phyloP scores from a whole-genome alignment of 37 sponge, comb jelly and placozoan genomes.

The Crambe crambe region DNA sequence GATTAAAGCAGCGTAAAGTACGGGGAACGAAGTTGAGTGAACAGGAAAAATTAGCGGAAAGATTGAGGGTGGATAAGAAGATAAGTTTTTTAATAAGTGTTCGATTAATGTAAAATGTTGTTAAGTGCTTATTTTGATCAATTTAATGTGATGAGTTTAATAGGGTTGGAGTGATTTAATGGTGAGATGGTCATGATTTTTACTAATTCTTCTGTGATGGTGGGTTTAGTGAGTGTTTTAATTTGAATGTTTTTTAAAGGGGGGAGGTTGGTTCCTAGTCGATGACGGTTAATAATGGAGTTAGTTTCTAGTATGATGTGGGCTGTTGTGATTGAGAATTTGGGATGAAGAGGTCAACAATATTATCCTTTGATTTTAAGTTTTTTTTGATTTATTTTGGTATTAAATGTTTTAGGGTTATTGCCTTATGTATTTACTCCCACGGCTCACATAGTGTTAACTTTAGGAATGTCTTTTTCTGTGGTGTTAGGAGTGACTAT shows the following conservation, averaged over 20 bases:
- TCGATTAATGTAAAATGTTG: slow-evolving; percentile 48
- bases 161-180: slow-evolving; percentile 49
- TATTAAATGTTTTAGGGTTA: slow-evolving; percentile 76
- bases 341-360: slow-evolving; percentile 55
- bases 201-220: slow-evolving; percentile 76
- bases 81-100: not conserved
- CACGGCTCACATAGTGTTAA: slow-evolving; percentile 72
- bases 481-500: slow-evolving; percentile 69
- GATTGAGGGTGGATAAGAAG: not conserved
- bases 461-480: slow-evolving; percentile 77
- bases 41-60: not conserved
- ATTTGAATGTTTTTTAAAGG: slow-evolving; percentile 58
- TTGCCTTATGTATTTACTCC: slow-evolving; percentile 81
- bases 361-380: slow-evolving; percentile 71
- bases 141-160: slow-evolving; percentile 71
- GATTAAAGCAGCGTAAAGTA: too few species aligned
- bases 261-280: slow-evolving; percentile 44
- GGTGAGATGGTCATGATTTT: slow-evolving; percentile 61
- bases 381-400: slow-evolving; percentile 67
- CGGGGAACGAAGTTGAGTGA: too few species aligned
- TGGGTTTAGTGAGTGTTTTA: slow-evolving; percentile 48
- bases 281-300: slow-evolving; percentile 62
- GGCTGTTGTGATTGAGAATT: slow-evolving; percentile 66
- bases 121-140: slow-evolving; percentile 86
- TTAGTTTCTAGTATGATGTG: slow-evolving; percentile 63